A percentile compares a stretch with the other conserved stretches of the same genome.
These are phyloP conservation scores for Agelaius tricolor DNA, from an alignment of 2,113 vertebrate genomes.

Conservation along the genomic window DNA sequence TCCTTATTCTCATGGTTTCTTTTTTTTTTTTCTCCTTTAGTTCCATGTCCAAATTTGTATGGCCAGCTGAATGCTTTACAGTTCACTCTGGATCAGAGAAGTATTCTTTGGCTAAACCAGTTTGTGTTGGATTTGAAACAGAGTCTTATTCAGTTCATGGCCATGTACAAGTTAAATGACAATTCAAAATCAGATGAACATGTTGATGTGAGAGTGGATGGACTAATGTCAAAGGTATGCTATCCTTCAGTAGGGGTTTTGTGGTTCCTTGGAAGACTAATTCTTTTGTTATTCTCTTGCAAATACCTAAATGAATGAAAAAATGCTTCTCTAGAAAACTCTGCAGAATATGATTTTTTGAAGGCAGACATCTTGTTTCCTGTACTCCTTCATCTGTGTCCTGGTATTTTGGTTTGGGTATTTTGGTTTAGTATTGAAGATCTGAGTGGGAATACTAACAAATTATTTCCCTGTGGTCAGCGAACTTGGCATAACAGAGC, in stretches of 20 bases:
- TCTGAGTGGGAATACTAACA: not conserved
- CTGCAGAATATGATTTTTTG: not conserved
- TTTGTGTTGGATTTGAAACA: conserved; percentile 94
- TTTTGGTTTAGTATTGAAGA: not conserved
- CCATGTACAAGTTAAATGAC: conserved; percentile 94
- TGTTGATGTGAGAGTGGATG: conserved; percentile 92
- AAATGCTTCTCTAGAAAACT: not conserved
- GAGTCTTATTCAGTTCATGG: conserved; percentile 96
- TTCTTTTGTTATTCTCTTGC: not conserved
- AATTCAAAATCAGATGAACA: conserved; percentile 95
- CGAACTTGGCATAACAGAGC: not conserved
- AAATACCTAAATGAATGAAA: not conserved
- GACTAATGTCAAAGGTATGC: conserved; percentile 95
- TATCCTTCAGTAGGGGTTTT: not conserved
- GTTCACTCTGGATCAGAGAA: conserved; percentile 92
- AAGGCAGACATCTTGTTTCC: not conserved
- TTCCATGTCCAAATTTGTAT: conserved; percentile 94
- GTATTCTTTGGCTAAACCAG: conserved; percentile 97
- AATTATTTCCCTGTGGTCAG: not conserved
- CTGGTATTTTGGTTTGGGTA: not conserved
- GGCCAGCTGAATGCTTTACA: conserved; percentile 95
- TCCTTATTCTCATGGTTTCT: not conserved
- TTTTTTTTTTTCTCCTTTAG: conserved; percentile 74
- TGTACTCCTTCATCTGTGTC: not conserved
- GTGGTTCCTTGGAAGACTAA: not conserved